Conservation (phyloP, 2,888 invertebrate genomes). For the Thereva unica region DNA sequence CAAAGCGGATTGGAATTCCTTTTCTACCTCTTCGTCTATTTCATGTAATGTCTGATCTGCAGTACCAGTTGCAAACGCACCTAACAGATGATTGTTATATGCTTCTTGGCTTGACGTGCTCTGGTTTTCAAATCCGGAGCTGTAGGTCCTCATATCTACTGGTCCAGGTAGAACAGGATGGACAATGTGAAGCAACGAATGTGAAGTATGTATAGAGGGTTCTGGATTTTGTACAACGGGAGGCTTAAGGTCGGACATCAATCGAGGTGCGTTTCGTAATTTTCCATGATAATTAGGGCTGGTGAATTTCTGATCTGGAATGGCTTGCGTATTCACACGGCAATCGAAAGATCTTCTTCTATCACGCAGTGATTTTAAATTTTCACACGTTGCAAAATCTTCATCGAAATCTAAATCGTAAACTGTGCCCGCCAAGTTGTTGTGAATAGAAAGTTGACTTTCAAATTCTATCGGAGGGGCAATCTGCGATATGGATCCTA, state of each 20-base stretch:
- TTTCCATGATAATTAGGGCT: constrained; percentile 48
- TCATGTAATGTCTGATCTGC: constrained; percentile 73
- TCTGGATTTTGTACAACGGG: constrained; percentile 57
- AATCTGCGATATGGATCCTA: constrained; percentile 46
- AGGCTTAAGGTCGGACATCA: constrained; percentile 58
- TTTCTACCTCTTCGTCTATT: constrained; percentile 79
- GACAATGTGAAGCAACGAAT: constrained; percentile 62
- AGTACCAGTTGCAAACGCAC: constrained; percentile 69
- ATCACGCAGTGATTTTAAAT: constrained; percentile 78
- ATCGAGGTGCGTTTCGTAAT: constrained; percentile 38
- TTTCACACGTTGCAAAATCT: constrained; percentile 77
- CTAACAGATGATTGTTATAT: constrained; percentile 67
- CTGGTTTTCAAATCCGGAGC: constrained; percentile 60
- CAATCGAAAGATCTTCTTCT: constrained; percentile 76
- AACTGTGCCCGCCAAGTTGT: constrained; percentile 82
- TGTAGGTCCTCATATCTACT: constrained; percentile 88
- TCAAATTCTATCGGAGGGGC: constrained; percentile 59
- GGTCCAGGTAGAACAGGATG: constrained; percentile 81
- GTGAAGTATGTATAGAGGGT: constrained; percentile 43
- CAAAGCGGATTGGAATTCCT: constrained; percentile 71
- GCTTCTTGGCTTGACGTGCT: constrained; percentile 62
- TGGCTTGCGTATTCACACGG: constrained; percentile 50
- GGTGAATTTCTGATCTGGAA: constrained; percentile 45
- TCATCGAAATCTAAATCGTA: constrained; percentile 86
- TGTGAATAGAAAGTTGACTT: constrained; percentile 67